Evolutionary conservation across 2,113 vertebrate genomes (phyloP).

Genomic region (Limnothrissa miodon): DNA sequence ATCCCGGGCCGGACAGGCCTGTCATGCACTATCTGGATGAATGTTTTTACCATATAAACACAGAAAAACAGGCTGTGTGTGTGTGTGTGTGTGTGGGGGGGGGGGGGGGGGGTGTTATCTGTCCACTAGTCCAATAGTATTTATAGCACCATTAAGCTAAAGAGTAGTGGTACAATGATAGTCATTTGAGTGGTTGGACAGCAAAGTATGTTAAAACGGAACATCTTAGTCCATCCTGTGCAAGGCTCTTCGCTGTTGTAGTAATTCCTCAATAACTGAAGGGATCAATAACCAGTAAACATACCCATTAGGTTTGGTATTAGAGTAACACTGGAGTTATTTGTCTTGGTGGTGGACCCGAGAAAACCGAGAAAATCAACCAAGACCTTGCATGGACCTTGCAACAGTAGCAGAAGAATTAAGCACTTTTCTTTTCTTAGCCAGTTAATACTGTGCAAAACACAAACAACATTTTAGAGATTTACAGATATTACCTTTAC

Average conservation of each 20-base stretch:
- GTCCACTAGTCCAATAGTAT: too few relatives aligned
- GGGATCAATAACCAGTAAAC: too few relatives aligned
- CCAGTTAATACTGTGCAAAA: not conserved
- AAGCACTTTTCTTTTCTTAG: not conserved
- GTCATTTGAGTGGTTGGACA: not conserved
- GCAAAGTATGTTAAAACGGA: not conserved
- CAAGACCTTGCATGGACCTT: not conserved
- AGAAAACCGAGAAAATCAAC: not conserved
- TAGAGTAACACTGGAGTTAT: too few relatives aligned
- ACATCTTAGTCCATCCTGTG: too few relatives aligned
- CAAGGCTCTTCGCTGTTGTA: too few relatives aligned
- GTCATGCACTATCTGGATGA: slow-evolving; percentile 49
- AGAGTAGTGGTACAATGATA: not conserved
- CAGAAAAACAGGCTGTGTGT: slow-evolving; percentile 17
- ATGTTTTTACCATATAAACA: slow-evolving; percentile 31
- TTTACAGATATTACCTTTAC: too few relatives aligned
- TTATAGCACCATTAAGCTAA: too few relatives aligned
- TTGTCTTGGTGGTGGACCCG: too few relatives aligned
- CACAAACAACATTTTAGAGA: too few relatives aligned
- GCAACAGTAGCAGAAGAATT: not conserved
- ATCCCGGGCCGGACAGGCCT: slow-evolving; percentile 52
- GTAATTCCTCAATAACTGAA: too few relatives aligned
- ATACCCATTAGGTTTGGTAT: too few relatives aligned
- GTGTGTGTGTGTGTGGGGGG: slow-evolving; percentile 27
- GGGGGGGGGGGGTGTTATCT: not conserved